Percentiles rank a stretch among this genome's conserved stretches.
phyloP scores from a whole-genome alignment of 2,888 invertebrate genomes.

The Aspidapion aeneum region DNA sequence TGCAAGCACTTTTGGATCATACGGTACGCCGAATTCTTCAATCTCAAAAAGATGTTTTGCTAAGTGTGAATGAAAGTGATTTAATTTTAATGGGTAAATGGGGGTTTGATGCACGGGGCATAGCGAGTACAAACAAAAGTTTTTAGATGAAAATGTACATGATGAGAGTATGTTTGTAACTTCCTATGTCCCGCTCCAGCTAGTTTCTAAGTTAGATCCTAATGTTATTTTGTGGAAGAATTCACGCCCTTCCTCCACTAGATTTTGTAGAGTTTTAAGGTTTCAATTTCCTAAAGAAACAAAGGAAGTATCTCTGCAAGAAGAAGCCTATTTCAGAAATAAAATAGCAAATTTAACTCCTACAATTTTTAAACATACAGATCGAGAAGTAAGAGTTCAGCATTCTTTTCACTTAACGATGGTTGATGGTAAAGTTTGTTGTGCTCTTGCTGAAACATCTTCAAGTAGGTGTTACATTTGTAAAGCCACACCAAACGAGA shows the following conservation, averaged over 20 bases:
- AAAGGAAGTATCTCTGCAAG: constrained; percentile 3
- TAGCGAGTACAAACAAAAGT: constrained; percentile 12
- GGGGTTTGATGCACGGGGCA: constrained; percentile 15
- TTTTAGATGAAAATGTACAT: constrained; percentile 1
- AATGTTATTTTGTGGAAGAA: constrained; percentile 13
- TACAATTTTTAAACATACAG: constrained; percentile 1
- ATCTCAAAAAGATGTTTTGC: constrained; percentile 13
- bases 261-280: constrained; percentile 4
- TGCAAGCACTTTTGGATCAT: constrained; percentile 16
- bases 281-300: constrained; percentile 9
- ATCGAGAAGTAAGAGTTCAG: constrained; percentile 6
- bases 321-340: constrained; percentile 10
- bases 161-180: constrained; percentile 14
- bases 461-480: constrained; percentile 9
- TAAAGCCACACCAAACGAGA: constrained; percentile 7
- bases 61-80: not conserved
- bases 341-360: constrained; percentile 13
- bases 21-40: constrained; percentile 3
- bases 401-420: constrained; percentile 11
- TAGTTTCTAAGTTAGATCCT: constrained; percentile 7
- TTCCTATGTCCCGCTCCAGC: constrained; percentile 16
- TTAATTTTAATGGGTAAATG: constrained; percentile 11
- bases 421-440: constrained; percentile 12
- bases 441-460: not conserved
- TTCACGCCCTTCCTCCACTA: constrained; percentile 11